Conservation (phyloP, 2,113 vertebrate genomes). For the Plestiodon gilberti region DNA sequence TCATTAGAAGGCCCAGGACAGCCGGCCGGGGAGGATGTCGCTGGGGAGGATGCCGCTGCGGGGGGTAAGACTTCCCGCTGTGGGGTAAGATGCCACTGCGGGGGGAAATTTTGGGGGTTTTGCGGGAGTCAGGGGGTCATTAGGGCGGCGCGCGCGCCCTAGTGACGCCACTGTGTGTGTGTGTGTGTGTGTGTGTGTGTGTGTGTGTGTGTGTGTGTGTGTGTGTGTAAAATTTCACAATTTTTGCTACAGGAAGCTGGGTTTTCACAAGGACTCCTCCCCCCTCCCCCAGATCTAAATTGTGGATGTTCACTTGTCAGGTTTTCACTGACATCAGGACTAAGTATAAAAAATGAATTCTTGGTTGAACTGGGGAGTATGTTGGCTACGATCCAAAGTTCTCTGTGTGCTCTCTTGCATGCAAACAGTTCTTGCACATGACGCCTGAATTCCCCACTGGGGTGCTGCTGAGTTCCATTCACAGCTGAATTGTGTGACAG, state of each 20-base stretch:
- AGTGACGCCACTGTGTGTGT: too few species aligned
- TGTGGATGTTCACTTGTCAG: background rate
- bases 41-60: too few species aligned
- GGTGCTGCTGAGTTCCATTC: background rate
- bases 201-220: too few species aligned
- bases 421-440: background rate
- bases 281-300: accelerated
- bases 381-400: background rate
- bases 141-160: too few species aligned
- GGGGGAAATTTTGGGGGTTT: too few species aligned
- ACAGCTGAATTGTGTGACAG: background rate
- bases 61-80: too few species aligned
- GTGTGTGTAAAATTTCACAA: background rate
- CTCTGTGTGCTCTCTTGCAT: background rate
- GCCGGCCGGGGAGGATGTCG: too few species aligned
- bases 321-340: background rate
- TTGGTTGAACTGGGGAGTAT: background rate
- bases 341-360: background rate
- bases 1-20: too few species aligned
- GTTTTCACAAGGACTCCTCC: background rate
- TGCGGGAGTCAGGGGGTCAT: too few species aligned
- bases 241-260: background rate
- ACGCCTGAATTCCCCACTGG: background rate
- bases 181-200: too few species aligned
- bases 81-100: too few species aligned